Percentiles rank a stretch among this genome's conserved stretches.
Evolutionary conservation across 1,140 invertebrate species (phyloP).

Genomic region (Anoplolepis gracilipes): DNA sequence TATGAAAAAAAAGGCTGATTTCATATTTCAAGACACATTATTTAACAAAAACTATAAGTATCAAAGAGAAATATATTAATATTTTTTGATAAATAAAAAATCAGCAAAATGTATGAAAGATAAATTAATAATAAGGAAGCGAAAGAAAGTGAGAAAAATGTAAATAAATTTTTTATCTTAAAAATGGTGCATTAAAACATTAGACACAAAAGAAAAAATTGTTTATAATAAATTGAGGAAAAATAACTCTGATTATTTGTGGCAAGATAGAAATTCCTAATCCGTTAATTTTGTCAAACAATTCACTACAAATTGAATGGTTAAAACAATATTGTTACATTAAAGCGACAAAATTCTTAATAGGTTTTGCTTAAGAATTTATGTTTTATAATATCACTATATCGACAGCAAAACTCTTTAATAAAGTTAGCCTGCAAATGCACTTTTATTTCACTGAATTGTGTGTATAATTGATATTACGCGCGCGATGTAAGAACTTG

Average conservation of each 20-base stretch:
- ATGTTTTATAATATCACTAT: not conserved
- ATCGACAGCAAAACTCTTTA: not conserved
- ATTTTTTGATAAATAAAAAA: not conserved
- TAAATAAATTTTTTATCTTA: slow-evolving; percentile 10
- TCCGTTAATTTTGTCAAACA: not conserved
- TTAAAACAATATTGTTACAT: not conserved
- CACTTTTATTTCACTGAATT: not conserved
- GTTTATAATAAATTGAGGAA: not conserved
- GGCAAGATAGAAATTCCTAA: not conserved
- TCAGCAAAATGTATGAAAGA: not conserved
- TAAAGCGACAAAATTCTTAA: not conserved
- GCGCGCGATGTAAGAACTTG: not conserved
- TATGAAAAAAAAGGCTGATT: not conserved
- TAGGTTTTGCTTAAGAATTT: not conserved
- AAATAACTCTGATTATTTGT: not conserved
- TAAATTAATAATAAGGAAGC: not conserved
- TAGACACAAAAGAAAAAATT: not conserved
- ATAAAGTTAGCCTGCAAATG: not conserved
- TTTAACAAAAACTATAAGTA: not conserved
- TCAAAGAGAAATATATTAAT: slow-evolving; percentile 3
- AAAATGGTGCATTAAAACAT: not conserved
- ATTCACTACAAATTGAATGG: not conserved
- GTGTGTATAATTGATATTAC: slow-evolving; percentile 1
- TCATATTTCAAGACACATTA: not conserved
- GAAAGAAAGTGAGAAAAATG: not conserved